Evolutionary conservation across 2,888 invertebrate species (phyloP).

Genomic region (Arge pagana): DNA sequence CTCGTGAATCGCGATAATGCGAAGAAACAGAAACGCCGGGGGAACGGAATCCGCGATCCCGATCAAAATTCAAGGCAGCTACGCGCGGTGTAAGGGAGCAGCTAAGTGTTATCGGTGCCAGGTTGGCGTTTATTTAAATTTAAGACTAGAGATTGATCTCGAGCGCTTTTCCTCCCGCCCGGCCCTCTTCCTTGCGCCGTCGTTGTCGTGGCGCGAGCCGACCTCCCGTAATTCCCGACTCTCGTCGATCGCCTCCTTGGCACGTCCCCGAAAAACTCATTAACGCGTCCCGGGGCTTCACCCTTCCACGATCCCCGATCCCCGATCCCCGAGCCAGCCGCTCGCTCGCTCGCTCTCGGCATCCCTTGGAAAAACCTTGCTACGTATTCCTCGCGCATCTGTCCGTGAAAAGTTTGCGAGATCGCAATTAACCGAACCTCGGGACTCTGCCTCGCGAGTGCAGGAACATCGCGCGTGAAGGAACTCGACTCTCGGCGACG

Average conservation of each 20-base stretch:
- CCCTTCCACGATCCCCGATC: slow-evolving; percentile 3
- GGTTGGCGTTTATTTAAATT: slow-evolving; percentile 55
- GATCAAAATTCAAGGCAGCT: slow-evolving; percentile 10
- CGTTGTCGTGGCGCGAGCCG: neutral
- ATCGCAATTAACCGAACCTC: slow-evolving; percentile 37
- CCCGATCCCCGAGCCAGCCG: neutral
- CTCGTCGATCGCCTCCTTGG: slow-evolving; percentile 49
- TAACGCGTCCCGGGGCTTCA: slow-evolving; percentile 48
- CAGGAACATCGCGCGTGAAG: too few species aligned
- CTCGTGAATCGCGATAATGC: too few species aligned
- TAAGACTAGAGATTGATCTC: slow-evolving; percentile 51
- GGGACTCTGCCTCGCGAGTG: too few species aligned
- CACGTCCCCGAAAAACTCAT: slow-evolving; percentile 56
- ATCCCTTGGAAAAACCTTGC: slow-evolving; percentile 6
- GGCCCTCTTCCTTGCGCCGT: slow-evolving; percentile 23
- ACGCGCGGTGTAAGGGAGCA: slow-evolving; percentile 13
- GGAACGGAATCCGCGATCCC: too few species aligned
- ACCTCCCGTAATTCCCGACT: slow-evolving; percentile 46
- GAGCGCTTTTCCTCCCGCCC: slow-evolving; percentile 25
- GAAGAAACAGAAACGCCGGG: too few species aligned
- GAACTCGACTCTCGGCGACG: too few species aligned
- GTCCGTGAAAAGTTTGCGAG: slow-evolving; percentile 33
- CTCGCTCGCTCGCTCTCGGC: slow-evolving; percentile 7
- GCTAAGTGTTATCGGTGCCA: slow-evolving; percentile 43
- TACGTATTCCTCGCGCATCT: slow-evolving; percentile 28